Percentiles rank a stretch among this genome's conserved stretches.
Conservation (phyloP, 2,888 invertebrate genomes). For the Pherbina coryleti region DNA sequence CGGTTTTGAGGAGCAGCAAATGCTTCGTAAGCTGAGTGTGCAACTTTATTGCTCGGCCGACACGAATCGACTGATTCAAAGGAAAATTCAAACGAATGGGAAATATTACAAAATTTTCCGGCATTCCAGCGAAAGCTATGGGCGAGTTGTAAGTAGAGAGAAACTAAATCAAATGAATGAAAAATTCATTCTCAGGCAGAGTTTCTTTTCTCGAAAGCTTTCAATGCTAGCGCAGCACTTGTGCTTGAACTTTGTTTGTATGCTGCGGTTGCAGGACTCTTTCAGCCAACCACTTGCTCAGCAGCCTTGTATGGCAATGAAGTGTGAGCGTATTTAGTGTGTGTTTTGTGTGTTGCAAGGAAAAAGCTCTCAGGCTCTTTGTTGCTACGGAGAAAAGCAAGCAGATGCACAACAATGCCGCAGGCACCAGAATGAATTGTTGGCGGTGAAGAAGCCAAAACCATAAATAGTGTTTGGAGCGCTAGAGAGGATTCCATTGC, state of each 20-base stretch:
- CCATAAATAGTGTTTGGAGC: background rate
- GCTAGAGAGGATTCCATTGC: background rate
- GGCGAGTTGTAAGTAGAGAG: background rate
- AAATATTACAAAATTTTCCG: conserved; percentile 28
- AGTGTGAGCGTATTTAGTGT: background rate
- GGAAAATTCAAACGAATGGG: conserved; percentile 26
- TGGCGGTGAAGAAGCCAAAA: no score
- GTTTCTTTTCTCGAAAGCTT: background rate
- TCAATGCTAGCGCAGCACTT: background rate
- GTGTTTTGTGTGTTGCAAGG: background rate
- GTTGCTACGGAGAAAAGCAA: background rate
- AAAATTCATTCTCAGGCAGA: background rate
- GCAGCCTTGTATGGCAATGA: background rate
- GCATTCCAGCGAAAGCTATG: conserved; percentile 18
- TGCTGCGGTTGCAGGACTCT: background rate
- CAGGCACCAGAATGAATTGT: background rate
- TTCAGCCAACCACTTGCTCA: background rate
- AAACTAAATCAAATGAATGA: background rate
- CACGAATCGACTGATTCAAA: conserved; percentile 67
- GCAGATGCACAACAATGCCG: background rate
- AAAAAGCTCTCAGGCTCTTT: background rate
- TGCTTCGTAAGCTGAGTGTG: conserved; percentile 39
- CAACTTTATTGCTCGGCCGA: conserved; percentile 66
- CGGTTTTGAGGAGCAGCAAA: conserved; percentile 40
- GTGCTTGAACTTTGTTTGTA: background rate